A percentile compares a stretch with the other conserved stretches of the same genome.
phyloP scores from a whole-genome alignment of 2,113 vertebrate species.

The Connochaetes taurinus region DNA sequence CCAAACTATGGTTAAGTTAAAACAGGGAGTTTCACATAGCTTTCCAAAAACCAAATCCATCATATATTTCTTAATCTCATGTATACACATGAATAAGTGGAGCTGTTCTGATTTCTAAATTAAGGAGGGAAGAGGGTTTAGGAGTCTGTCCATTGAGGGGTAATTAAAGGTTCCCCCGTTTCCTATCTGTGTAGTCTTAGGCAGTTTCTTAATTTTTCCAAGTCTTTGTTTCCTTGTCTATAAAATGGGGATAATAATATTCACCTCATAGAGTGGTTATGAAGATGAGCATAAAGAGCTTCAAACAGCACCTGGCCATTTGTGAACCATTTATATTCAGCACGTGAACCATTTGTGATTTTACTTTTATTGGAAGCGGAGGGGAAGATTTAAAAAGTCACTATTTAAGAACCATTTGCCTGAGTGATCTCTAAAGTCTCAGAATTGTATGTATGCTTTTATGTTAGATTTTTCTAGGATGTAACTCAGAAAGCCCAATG shows the following conservation, averaged over 20 bases:
- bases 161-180: background rate
- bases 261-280: background rate
- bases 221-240: background rate
- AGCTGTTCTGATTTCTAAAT: background rate
- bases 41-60: background rate
- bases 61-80: background rate
- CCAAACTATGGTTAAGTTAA: background rate
- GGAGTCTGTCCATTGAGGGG: background rate
- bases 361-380: background rate
- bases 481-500: background rate
- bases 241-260: background rate
- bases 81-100: background rate
- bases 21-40: background rate
- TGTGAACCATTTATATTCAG: too few relatives aligned
- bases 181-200: background rate
- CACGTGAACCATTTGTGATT: background rate
- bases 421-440: background rate
- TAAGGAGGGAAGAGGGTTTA: background rate
- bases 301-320: background rate
- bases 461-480: background rate
- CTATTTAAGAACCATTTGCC: background rate
- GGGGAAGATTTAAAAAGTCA: background rate
- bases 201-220: background rate
- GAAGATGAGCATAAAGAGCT: background rate
- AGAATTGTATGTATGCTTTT: background rate